phyloP scores from a whole-genome alignment of 1,140 invertebrate species.

The Harpegnathos saltator region DNA sequence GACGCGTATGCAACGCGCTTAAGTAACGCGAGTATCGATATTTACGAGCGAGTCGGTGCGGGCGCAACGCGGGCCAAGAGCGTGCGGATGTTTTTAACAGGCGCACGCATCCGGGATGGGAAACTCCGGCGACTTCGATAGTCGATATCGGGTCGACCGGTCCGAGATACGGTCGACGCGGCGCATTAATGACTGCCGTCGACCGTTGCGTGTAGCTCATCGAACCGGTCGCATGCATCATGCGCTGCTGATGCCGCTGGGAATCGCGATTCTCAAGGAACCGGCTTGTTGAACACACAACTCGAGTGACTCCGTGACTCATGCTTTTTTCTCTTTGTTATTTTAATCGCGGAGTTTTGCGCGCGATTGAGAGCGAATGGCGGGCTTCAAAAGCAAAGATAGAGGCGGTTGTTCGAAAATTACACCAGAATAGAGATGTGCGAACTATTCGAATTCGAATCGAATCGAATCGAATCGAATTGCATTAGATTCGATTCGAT shows the following conservation, averaged over 20 bases:
- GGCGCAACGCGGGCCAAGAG: neutral
- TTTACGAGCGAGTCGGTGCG: slow-evolving; percentile 45
- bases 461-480: too few species aligned
- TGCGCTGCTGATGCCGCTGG: neutral
- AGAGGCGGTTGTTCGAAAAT: too few species aligned
- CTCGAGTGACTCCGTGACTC: slow-evolving; percentile 4
- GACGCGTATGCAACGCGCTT: slow-evolving; percentile 1
- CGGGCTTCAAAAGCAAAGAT: too few species aligned
- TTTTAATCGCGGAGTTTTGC: too few species aligned
- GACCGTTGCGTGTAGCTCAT: slow-evolving; percentile 9
- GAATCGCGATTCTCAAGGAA: slow-evolving; percentile 15
- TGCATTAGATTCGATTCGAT: too few species aligned
- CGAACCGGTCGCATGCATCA: slow-evolving; percentile 17
- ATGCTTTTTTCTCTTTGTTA: too few species aligned
- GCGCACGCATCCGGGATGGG: neutral
- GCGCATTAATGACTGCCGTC: slow-evolving; percentile 21
- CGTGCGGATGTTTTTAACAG: neutral
- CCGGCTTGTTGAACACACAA: slow-evolving; percentile 16
- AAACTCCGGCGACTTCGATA: neutral
- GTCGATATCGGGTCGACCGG: slow-evolving; percentile 7
- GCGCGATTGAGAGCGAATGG: too few species aligned
- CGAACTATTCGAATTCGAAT: too few species aligned
- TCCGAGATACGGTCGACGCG: neutral
- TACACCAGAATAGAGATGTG: too few species aligned
- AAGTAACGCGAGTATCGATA: slow-evolving; percentile 39